Evolutionary conservation across 2,888 invertebrate genomes (phyloP).

Genomic region (Charanyca ferruginea): DNA sequence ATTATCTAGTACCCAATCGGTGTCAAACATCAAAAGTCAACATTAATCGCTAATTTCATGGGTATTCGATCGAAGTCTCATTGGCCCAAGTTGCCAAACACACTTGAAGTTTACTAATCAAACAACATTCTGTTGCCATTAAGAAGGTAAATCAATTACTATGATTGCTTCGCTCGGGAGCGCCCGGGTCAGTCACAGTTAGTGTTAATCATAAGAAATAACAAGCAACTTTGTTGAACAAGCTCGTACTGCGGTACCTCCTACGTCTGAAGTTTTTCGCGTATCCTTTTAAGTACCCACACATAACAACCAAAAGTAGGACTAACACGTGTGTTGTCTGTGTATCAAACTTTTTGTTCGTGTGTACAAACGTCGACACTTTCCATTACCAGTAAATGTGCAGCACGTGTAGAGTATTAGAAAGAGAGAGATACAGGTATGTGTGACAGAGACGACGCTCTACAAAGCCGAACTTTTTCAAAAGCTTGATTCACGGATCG

Average conservation of each 20-base stretch:
- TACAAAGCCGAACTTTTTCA: no score
- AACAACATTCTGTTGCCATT: conserved; percentile 63
- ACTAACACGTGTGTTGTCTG: conserved; percentile 6
- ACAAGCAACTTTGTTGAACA: conserved; percentile 38
- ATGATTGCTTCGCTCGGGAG: conserved; percentile 60
- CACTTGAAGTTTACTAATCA: conserved; percentile 62
- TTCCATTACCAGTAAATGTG: neutral
- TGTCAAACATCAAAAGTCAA: conserved; percentile 22
- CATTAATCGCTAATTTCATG: conserved; percentile 19
- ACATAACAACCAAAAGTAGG: conserved; percentile 4
- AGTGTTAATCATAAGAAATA: conserved; percentile 49
- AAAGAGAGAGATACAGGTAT: no score
- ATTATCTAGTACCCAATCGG: conserved; percentile 26
- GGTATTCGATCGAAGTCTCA: conserved; percentile 37
- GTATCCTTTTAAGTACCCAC: conserved; percentile 17
- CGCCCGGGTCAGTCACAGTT: conserved; percentile 40
- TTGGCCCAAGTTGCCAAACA: conserved; percentile 45
- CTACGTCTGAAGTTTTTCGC: conserved; percentile 15
- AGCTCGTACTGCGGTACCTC: conserved; percentile 10
- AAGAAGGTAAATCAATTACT: conserved; percentile 67
- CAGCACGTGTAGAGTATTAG: no score
- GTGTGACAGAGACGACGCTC: no score
- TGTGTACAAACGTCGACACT: conserved; percentile 7
- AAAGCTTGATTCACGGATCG: no score
- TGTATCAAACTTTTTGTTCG: conserved; percentile 31